phyloP scores from a whole-genome alignment of 1,140 invertebrate species.

The Penaeus indicus region DNA sequence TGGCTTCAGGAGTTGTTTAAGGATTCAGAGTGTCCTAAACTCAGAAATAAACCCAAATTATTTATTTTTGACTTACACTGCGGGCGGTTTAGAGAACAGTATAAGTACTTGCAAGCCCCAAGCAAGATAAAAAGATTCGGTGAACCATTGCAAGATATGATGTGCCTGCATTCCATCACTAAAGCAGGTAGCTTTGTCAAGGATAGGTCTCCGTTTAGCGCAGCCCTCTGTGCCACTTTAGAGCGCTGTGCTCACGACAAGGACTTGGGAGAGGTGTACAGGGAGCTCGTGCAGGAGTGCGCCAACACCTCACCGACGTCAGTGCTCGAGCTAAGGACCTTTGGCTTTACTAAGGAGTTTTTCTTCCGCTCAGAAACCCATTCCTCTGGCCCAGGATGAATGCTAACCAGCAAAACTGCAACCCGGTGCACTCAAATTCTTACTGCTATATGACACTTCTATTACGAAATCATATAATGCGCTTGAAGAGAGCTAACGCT shows the following conservation, averaged over 20 bases:
- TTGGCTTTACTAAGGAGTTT: too few species aligned
- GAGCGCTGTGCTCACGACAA: constrained; percentile 19
- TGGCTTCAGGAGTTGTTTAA: constrained; percentile 44
- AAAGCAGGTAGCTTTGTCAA: constrained; percentile 12
- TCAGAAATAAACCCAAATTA: constrained; percentile 51
- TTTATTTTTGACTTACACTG: constrained; percentile 44
- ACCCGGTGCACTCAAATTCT: too few species aligned
- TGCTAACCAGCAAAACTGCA: too few species aligned
- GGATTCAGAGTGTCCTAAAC: constrained; percentile 44
- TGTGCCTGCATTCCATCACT: constrained; percentile 35
- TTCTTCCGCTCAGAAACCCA: too few species aligned
- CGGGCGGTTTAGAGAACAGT: constrained; percentile 2
- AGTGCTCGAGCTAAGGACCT: too few species aligned
- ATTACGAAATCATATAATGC: too few species aligned
- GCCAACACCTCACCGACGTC: too few species aligned
- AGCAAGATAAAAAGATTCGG: constrained; percentile 16
- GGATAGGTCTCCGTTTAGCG: constrained; percentile 26
- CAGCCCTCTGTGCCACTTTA: constrained; percentile 29
- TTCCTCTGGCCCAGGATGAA: too few species aligned
- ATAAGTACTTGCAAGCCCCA: background rate
- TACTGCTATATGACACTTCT: too few species aligned
- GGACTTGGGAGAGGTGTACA: constrained; percentile 34
- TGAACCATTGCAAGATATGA: constrained; percentile 42
- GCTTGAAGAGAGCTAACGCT: too few species aligned
- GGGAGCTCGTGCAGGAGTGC: constrained; percentile 35